Evolutionary conservation across 1,140 invertebrate species (phyloP).

Genomic region (Drosophila guanche): DNA sequence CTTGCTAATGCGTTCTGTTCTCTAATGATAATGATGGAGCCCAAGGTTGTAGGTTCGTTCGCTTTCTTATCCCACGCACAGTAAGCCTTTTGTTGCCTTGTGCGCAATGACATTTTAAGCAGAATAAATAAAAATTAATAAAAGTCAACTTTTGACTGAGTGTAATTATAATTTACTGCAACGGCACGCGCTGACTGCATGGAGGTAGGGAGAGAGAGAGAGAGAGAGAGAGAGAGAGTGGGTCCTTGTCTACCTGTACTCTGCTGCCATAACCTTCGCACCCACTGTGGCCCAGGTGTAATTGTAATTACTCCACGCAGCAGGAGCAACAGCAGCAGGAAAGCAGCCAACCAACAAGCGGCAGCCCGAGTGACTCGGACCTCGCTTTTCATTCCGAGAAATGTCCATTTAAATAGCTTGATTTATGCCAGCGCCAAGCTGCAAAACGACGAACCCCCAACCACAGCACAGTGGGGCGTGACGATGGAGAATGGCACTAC

Average conservation of each 20-base stretch:
- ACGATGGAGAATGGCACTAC: background rate
- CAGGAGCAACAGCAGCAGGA: conserved; percentile 3
- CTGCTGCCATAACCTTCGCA: conserved; percentile 10
- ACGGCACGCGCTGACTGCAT: conserved; percentile 51
- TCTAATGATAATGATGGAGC: conserved; percentile 29
- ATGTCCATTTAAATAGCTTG: conserved; percentile 79
- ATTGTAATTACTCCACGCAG: conserved; percentile 73
- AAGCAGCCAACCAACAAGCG: conserved; percentile 22
- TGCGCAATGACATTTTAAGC: conserved; percentile 69
- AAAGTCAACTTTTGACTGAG: conserved; percentile 76
- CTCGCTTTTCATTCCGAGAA: conserved; percentile 64
- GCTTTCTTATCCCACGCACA: conserved; percentile 30
- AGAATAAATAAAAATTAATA: conserved; percentile 81
- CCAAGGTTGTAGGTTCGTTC: conserved; percentile 11
- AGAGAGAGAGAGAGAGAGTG: no score
- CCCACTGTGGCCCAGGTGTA: conserved; percentile 65
- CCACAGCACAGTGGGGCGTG: conserved; percentile 36
- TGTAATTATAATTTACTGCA: conserved; percentile 77
- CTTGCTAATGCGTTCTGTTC: conserved; percentile 12
- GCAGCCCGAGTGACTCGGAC: conserved; percentile 31
- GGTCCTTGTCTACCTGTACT: background rate
- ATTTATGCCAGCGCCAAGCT: conserved; percentile 72
- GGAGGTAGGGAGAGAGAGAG: no score
- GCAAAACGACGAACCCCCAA: conserved; percentile 37
- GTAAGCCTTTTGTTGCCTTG: conserved; percentile 48